Evolutionary conservation across 2,888 invertebrate genomes (phyloP), one percentile per base, ranked within the genome.

Genomic region (Yponomeuta sedellus): DNA sequence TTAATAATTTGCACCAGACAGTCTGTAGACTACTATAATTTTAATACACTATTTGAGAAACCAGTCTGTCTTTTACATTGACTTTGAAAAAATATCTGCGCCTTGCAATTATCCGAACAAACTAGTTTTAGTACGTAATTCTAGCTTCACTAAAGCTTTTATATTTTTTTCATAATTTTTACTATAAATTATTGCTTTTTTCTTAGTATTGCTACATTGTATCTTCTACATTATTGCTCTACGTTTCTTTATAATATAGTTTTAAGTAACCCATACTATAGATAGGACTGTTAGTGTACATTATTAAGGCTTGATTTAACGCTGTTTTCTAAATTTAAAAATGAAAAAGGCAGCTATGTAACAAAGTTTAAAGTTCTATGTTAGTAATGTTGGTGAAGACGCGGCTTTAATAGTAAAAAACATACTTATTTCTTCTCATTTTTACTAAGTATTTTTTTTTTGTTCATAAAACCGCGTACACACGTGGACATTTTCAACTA

Each of bases 91-190:
- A 86, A 90, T 90, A 90, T 85, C 77, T 82, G 85, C 83, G 76
- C 79, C 77, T 83, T 83, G 81, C 77, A 78, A 79, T 75, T 82
- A 81, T 82, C 81, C 77, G 80, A 80, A 81, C 79, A 69, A 74
- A 79, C 86, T 89, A 88, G 79, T 73, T 73, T 88, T 88, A 87
- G 87, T 90, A 89, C 87, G 86, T 82, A 85, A 81, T 75, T 81
- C 89, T 91, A 91, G 90, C 90, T 83, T 86, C 77, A 79, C 89
- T 89, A 88, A 89, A 89, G 90, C 90, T 76, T 78, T 77, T 25
- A 40, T 57, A 57, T 58, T 76, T 75, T 77, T 81, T 74, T 75
- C 74, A 77, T 77, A 77, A 69, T 78, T 77, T 77, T 66, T 64
- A 40, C 20, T 44, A 44, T 63, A 20, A 39, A 44, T 83, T 86